Conservation (phyloP, 2,888 invertebrate genomes). For the Ormyrus thymus region DNA sequence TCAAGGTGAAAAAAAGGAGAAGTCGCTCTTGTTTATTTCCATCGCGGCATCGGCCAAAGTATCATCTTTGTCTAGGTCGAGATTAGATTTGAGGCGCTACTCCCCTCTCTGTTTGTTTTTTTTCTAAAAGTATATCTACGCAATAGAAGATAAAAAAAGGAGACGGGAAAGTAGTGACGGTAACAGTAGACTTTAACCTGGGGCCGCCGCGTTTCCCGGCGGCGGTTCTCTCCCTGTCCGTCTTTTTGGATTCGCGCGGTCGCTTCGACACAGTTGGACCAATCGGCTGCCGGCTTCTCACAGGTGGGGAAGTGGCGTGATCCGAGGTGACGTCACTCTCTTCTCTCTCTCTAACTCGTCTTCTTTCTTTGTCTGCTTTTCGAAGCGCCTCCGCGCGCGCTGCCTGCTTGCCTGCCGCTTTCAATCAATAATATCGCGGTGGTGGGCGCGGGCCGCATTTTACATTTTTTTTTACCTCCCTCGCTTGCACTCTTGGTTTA, state of each 20-base stretch:
- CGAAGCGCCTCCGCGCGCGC: not conserved
- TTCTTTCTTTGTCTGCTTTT: no score
- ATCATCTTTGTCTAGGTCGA: slow-evolving; percentile 14
- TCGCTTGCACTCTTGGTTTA: no score
- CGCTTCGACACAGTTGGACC: slow-evolving; percentile 60
- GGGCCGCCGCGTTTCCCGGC: not conserved
- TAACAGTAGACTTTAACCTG: not conserved
- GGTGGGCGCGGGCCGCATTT: slow-evolving; percentile 2
- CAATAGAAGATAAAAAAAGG: no score
- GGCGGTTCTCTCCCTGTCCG: slow-evolving; percentile 10
- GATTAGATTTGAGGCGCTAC: slow-evolving; percentile 16
- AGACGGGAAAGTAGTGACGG: no score
- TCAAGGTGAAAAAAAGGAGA: no score
- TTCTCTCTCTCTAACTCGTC: not conserved
- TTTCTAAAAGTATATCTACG: no score
- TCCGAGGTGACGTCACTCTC: slow-evolving; percentile 70
- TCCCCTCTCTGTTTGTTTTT: not conserved
- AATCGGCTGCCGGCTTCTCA: slow-evolving; percentile 63
- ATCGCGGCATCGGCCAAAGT: not conserved
- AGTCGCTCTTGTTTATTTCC: slow-evolving; percentile 20
- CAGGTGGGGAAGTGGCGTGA: slow-evolving; percentile 75
- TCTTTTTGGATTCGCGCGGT: slow-evolving; percentile 52
- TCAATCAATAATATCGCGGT: slow-evolving; percentile 51
- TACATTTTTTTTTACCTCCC: not conserved
- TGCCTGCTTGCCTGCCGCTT: not conserved